A percentile compares a stretch with the other conserved stretches of the same genome.
Conservation (phyloP, 2,113 vertebrate species). For the Gadus macrocephalus region DNA sequence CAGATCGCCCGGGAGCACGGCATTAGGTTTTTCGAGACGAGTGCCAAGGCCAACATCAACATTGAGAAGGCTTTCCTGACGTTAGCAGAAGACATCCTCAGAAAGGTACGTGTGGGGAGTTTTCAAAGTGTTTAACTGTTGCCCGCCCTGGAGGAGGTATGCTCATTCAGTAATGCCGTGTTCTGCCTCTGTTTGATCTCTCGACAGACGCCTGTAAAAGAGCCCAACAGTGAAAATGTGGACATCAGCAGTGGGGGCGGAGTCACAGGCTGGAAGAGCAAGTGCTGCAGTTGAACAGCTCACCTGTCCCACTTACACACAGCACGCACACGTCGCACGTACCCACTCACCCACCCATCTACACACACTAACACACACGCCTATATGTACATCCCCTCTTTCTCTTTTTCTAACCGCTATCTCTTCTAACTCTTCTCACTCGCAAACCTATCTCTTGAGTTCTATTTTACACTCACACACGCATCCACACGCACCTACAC, state of each 20-base stretch:
- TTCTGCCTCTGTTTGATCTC: constrained; percentile 29
- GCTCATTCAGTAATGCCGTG: constrained; percentile 55
- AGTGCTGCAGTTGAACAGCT: constrained; percentile 89
- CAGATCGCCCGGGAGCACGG: constrained; percentile 97
- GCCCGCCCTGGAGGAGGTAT: neutral
- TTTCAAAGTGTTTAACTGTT: neutral
- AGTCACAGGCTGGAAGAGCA: constrained; percentile 98
- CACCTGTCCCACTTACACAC: constrained; percentile 33
- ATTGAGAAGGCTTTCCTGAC: constrained; percentile 99
- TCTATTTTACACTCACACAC: constrained; percentile 62
- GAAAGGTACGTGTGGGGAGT: constrained; percentile 80
- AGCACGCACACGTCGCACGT: constrained; percentile 25
- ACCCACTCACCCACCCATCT: constrained; percentile 16
- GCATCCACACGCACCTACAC: constrained; percentile 7
- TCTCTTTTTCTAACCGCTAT: constrained; percentile 51
- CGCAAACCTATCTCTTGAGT: constrained; percentile 68
- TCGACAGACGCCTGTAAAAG: constrained; percentile 93
- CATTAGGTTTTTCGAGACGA: constrained; percentile 99
- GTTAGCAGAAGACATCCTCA: constrained; percentile 99
- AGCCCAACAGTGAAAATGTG: constrained; percentile 99
- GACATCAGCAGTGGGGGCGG: constrained; percentile 95
- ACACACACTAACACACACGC: constrained; percentile 17
- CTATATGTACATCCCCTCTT: constrained; percentile 6
- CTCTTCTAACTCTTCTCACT: constrained; percentile 59
- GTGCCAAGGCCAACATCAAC: constrained; percentile 99